phyloP scores from a whole-genome alignment of 2,888 invertebrate species.

The Meliscaeva auricollis region DNA sequence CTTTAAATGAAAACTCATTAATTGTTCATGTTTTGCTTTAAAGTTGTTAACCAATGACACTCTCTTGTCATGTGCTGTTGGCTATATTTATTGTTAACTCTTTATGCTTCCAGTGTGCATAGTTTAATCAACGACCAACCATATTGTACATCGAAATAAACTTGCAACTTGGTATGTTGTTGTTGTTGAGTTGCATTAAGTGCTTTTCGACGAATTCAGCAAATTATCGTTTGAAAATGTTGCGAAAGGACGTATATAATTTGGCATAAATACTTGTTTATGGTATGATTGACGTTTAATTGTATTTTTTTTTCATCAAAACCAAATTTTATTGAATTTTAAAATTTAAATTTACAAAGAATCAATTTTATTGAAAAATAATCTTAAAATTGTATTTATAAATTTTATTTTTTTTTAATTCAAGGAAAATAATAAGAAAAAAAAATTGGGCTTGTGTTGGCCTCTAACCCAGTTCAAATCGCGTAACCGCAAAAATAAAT shows the following conservation, averaged over 20 bases:
- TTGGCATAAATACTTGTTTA: slow-evolving; percentile 35
- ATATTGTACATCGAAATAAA: background rate
- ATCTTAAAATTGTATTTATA: slow-evolving; percentile 12
- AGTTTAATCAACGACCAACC: background rate
- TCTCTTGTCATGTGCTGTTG: background rate
- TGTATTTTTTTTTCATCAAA: no score
- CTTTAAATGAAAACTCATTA: slow-evolving; percentile 48
- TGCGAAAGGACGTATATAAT: slow-evolving; percentile 70
- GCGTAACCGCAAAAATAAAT: slow-evolving; percentile 41
- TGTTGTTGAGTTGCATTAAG: background rate
- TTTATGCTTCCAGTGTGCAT: no score
- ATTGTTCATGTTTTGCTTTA: slow-evolving; percentile 28
- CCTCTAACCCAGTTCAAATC: slow-evolving; percentile 59
- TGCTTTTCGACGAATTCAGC: slow-evolving; percentile 11
- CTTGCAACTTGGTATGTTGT: background rate
- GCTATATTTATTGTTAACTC: no score
- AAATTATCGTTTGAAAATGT: slow-evolving; percentile 18
- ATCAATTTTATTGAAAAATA: slow-evolving; percentile 35
- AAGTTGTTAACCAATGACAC: background rate
- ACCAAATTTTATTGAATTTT: no score
- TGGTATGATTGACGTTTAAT: no score
- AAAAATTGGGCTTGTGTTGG: slow-evolving; percentile 41
- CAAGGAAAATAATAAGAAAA: slow-evolving; percentile 42
- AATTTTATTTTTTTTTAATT: slow-evolving; percentile 29
- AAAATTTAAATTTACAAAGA: slow-evolving; percentile 17